Conservation (phyloP, 1,140 invertebrate genomes). For the Maconellicoccus hirsutus region DNA sequence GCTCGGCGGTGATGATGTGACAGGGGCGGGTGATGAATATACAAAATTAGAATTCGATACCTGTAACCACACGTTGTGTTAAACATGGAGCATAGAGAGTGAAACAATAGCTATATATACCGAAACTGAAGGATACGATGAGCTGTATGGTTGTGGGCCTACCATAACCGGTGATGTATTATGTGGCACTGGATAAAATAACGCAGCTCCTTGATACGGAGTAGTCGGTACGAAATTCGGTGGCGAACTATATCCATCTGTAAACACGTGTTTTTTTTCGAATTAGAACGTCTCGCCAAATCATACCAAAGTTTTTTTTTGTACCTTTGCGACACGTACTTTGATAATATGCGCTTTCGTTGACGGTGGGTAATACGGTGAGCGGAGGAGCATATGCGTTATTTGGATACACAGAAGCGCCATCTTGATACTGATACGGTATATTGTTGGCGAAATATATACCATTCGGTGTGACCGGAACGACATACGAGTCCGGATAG, state of each 20-base stretch:
- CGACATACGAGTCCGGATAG: neutral
- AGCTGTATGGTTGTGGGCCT: neutral
- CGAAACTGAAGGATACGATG: neutral
- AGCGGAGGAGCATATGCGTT: neutral
- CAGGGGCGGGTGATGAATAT: slow-evolving; percentile 4
- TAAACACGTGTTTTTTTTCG: too few species aligned
- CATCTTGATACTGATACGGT: slow-evolving; percentile 7
- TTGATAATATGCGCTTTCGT: neutral
- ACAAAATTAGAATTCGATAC: slow-evolving; percentile 4
- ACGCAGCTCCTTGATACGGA: slow-evolving; percentile 8
- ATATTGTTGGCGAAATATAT: neutral
- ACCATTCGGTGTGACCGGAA: neutral
- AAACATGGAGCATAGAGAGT: neutral
- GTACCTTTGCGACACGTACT: neutral
- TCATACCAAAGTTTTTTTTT: too few species aligned
- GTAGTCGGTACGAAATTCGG: neutral
- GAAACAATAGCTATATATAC: neutral
- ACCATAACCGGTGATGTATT: neutral
- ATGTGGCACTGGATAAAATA: neutral
- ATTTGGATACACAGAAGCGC: neutral
- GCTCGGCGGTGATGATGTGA: neutral
- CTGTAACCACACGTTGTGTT: too few species aligned
- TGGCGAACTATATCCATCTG: neutral
- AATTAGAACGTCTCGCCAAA: too few species aligned
- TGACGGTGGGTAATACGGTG: neutral